phyloP scores from a whole-genome alignment of 2,797 vertebrate genomes.

The Molossus alvarezi region DNA sequence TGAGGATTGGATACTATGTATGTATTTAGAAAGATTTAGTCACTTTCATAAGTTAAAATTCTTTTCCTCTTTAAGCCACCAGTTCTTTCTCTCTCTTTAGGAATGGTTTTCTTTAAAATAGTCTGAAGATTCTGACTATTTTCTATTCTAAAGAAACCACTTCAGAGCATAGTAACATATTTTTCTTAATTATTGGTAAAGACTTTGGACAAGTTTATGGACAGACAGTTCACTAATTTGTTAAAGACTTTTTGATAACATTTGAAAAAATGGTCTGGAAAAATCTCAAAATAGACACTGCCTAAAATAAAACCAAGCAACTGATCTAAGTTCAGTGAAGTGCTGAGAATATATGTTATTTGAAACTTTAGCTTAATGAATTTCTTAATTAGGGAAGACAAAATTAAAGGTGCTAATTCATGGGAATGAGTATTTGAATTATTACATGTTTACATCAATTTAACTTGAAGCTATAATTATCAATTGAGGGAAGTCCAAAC shows the following conservation, averaged over 20 bases:
- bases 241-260: constrained; percentile 64
- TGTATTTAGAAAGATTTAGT: constrained; percentile 77
- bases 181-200: constrained; percentile 79
- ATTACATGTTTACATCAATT: constrained; percentile 77
- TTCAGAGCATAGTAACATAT: constrained; percentile 29
- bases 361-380: constrained; percentile 79
- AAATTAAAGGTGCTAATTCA: constrained; percentile 76
- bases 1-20: constrained; percentile 68
- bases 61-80: constrained; percentile 72
- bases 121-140: constrained; percentile 67
- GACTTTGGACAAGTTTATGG: constrained; percentile 36
- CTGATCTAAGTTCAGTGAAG: constrained; percentile 65
- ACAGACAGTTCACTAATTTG: constrained; percentile 63
- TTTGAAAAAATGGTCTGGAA: constrained; percentile 70
- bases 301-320: constrained; percentile 69
- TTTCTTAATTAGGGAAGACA: constrained; percentile 79
- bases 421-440: constrained; percentile 75
- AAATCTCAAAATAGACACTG: constrained; percentile 69
- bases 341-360: constrained; percentile 70
- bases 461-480: constrained; percentile 75
- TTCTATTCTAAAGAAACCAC: constrained; percentile 42
- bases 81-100: constrained; percentile 64
- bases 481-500: constrained; percentile 75
- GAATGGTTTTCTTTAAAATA: constrained; percentile 80
- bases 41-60: constrained; percentile 76